Percentiles rank a stretch among this genome's conserved stretches.
Conservation (phyloP, 2,797 vertebrate genomes). For the Scolopax rusticola region DNA sequence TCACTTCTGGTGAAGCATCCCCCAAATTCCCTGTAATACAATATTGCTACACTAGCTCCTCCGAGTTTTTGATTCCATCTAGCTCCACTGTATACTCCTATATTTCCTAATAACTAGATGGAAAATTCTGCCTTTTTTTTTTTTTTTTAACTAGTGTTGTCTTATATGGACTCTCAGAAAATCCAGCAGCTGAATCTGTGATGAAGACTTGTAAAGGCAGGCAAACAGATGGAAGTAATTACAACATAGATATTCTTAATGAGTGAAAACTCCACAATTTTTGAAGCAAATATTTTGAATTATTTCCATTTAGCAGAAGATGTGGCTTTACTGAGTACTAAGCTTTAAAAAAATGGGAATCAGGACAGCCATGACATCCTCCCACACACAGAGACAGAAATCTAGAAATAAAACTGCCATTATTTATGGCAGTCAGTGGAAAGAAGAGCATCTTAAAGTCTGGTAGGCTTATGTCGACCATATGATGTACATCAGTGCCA, state of each 20-base stretch:
- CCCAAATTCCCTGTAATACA: not conserved
- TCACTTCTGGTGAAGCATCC: not conserved
- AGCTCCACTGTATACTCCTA: not conserved
- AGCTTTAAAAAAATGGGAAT: not conserved
- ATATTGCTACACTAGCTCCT: not conserved
- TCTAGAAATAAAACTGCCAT: not conserved
- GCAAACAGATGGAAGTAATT: not conserved
- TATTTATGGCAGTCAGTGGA: not conserved
- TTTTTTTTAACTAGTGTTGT: not conserved
- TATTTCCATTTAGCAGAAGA: not conserved
- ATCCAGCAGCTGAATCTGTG: not conserved
- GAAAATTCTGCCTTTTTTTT: not conserved
- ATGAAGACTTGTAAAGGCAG: not conserved
- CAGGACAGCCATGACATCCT: not conserved
- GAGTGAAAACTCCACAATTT: not conserved
- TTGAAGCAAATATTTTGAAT: not conserved
- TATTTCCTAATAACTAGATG: not conserved
- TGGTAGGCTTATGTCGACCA: not conserved
- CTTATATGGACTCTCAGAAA: not conserved
- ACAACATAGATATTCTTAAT: not conserved
- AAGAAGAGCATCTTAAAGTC: not conserved
- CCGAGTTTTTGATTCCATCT: not conserved
- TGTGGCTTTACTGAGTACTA: not conserved
- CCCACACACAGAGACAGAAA: not conserved
- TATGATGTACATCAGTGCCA: not conserved